Percentiles rank a stretch among this genome's conserved stretches.
These are phyloP conservation scores for Stictocephala bisonia DNA, from an alignment of 2,888 invertebrate species.

Conservation along the genomic window DNA sequence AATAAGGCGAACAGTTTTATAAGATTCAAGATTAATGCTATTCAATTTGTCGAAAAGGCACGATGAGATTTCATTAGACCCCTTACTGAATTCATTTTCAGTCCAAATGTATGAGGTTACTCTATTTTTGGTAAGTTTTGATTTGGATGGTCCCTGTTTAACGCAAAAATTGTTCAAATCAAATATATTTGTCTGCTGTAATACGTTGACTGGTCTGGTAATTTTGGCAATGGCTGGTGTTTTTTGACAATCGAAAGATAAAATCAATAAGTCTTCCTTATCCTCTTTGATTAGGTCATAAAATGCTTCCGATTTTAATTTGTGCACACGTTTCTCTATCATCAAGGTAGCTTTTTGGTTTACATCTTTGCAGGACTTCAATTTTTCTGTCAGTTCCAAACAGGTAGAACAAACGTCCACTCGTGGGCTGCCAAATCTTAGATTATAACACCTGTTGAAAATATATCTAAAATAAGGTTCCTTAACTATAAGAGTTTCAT, in stretches of 20 bases:
- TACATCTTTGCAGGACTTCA: background rate
- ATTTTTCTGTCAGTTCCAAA: slow-evolving; percentile 9
- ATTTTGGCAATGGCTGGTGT: slow-evolving; percentile 59
- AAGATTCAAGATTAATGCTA: slow-evolving; percentile 37
- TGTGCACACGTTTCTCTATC: slow-evolving; percentile 25
- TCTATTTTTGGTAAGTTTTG: slow-evolving; percentile 55
- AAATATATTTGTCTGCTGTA: slow-evolving; percentile 61
- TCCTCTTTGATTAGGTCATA: slow-evolving; percentile 23
- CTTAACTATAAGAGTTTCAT: slow-evolving; percentile 27
- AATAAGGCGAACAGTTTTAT: slow-evolving; percentile 31
- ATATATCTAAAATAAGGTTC: slow-evolving; percentile 34
- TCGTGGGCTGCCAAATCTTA: slow-evolving; percentile 34
- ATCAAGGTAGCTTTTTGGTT: background rate
- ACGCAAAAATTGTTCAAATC: slow-evolving; percentile 62
- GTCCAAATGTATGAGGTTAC: slow-evolving; percentile 60
- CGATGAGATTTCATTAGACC: slow-evolving; percentile 61
- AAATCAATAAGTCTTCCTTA: background rate
- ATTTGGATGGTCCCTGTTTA: slow-evolving; percentile 60
- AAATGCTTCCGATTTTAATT: slow-evolving; percentile 17
- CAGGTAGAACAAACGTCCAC: slow-evolving; percentile 35
- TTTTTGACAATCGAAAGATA: slow-evolving; percentile 62
- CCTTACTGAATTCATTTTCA: slow-evolving; percentile 60
- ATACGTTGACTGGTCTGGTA: slow-evolving; percentile 62
- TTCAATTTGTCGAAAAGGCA: slow-evolving; percentile 57
- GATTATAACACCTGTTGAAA: slow-evolving; percentile 35